Conservation (phyloP, 2,797 vertebrate species). For the Glossophaga mutica region DNA sequence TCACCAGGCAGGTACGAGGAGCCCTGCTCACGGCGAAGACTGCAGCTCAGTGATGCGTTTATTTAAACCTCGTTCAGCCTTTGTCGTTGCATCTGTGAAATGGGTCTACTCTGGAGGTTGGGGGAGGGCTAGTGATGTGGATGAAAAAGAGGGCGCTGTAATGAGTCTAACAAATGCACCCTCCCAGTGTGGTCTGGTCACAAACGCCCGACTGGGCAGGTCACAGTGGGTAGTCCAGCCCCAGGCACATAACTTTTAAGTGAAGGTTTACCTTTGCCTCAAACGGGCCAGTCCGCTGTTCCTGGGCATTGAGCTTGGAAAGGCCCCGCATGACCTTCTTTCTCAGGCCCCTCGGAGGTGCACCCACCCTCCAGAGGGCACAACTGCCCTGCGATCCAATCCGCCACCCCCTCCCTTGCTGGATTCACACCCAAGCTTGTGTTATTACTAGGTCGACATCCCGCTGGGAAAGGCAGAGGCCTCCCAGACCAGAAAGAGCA, state of each 20-base stretch:
- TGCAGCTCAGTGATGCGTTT: accelerated
- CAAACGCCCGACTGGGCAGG: not conserved
- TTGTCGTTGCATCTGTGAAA: not conserved
- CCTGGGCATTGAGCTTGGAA: not conserved
- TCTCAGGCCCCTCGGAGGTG: not conserved
- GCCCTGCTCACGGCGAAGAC: not conserved
- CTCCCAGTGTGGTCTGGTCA: not conserved
- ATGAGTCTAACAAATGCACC: not conserved
- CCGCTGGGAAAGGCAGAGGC: not conserved
- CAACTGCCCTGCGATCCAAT: not conserved
- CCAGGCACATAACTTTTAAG: too few species aligned
- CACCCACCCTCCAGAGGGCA: not conserved
- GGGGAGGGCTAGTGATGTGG: too few species aligned
- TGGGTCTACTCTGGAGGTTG: not conserved
- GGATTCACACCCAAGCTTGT: not conserved
- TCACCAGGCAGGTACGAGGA: not conserved
- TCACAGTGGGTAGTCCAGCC: too few species aligned
- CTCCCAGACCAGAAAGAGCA: not conserved
- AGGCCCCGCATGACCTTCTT: not conserved
- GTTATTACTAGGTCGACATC: not conserved
- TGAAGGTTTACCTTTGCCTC: not conserved
- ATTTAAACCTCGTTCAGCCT: not conserved
- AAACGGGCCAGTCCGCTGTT: not conserved
- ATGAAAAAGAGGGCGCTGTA: too few species aligned
- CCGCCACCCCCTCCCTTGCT: not conserved